phyloP scores from a whole-genome alignment of 2,797 vertebrate genomes.

The Margarornis squamiger region DNA sequence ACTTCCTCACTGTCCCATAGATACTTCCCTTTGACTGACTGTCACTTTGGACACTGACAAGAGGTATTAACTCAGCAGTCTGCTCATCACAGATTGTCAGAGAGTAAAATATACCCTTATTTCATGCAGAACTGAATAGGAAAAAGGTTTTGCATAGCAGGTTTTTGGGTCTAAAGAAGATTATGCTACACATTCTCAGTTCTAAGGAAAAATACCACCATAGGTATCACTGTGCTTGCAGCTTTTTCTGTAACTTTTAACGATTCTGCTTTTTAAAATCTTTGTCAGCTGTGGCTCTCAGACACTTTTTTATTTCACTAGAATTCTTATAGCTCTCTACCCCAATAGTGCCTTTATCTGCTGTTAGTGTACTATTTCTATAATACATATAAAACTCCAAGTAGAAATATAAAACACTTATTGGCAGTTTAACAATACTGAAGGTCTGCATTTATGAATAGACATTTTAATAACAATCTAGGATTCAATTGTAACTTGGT shows the following conservation, averaged over 20 bases:
- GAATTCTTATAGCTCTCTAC: neutral
- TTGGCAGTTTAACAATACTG: slow-evolving; percentile 10
- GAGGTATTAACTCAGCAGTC: neutral
- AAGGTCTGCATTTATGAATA: slow-evolving; percentile 16
- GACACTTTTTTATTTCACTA: slow-evolving; percentile 3
- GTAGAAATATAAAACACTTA: neutral
- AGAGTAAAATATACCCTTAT: neutral
- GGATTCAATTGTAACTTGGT: neutral
- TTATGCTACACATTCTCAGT: neutral
- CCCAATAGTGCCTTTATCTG: slow-evolving; percentile 11
- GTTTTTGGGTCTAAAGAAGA: neutral
- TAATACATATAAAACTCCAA: neutral
- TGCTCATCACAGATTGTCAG: neutral
- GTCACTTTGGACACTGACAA: neutral
- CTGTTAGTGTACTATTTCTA: neutral
- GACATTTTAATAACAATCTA: neutral
- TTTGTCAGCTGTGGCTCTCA: neutral
- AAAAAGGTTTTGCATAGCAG: neutral
- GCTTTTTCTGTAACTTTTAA: slow-evolving; percentile 1
- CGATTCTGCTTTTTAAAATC: neutral
- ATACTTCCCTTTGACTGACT: neutral
- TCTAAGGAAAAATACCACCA: neutral
- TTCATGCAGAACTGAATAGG: neutral
- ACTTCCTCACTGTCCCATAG: neutral
- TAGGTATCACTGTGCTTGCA: neutral